Evolutionary conservation across 2,113 vertebrate species (phyloP).

Genomic region (Ciconia maguari): DNA sequence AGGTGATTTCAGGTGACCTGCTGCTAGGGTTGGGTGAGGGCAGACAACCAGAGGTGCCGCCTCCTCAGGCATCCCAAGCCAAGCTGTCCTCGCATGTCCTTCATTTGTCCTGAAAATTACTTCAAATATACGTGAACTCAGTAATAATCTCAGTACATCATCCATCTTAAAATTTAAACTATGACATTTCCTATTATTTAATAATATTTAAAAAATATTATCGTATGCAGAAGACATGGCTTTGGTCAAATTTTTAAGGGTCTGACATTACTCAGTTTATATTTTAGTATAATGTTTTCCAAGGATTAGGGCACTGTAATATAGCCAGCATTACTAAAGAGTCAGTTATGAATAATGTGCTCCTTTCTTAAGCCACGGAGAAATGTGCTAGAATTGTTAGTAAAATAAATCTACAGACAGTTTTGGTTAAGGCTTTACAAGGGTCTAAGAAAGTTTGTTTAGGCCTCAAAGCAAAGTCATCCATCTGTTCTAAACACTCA

Average conservation of each 20-base stretch:
- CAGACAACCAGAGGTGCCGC: not conserved
- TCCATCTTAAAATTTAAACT: not conserved
- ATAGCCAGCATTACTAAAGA: not conserved
- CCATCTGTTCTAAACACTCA: not conserved
- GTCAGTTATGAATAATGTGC: not conserved
- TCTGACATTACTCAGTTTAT: not conserved
- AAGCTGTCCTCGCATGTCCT: not conserved
- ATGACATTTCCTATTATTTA: not conserved
- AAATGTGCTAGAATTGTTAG: not conserved
- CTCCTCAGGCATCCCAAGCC: fast-evolving
- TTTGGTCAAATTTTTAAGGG: not conserved
- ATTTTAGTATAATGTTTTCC: not conserved
- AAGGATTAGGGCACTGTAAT: not conserved
- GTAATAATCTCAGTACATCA: not conserved
- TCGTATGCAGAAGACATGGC: not conserved
- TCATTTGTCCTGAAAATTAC: not conserved
- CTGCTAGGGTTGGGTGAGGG: not conserved
- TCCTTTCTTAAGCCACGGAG: not conserved
- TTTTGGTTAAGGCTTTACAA: not conserved
- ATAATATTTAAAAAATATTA: not conserved
- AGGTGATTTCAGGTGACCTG: not conserved
- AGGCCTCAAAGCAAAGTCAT: not conserved
- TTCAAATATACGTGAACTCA: not conserved
- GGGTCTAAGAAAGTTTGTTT: not conserved
- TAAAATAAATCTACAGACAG: not conserved